Conservation (phyloP, 2,888 invertebrate species). For the Dynastes maya region DNA sequence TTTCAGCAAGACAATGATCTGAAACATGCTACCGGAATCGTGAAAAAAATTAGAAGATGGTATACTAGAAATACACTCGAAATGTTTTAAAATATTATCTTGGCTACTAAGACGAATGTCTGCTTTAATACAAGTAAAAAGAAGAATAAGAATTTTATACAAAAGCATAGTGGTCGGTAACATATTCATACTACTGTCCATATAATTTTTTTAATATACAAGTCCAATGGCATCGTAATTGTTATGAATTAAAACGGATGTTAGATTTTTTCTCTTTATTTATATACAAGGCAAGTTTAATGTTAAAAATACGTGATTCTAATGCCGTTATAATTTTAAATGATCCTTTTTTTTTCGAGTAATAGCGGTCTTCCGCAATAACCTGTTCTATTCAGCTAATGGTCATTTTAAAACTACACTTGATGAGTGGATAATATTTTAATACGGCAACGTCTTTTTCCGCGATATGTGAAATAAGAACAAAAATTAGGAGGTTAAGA, state of each 20-base stretch:
- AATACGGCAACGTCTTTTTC: not conserved
- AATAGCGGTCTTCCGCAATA: slow-evolving; percentile 11
- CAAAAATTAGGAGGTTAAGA: slow-evolving; percentile 19
- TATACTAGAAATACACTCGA: too few relatives aligned
- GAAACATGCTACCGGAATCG: too few relatives aligned
- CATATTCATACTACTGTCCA: not conserved
- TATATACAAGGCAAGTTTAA: not conserved
- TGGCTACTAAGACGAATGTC: too few relatives aligned
- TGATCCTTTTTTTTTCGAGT: slow-evolving; percentile 10
- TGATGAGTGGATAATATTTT: slow-evolving; percentile 23
- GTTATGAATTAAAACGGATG: slow-evolving; percentile 14
- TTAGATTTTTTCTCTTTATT: not conserved
- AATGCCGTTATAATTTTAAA: slow-evolving; percentile 21
- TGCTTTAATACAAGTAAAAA: too few relatives aligned
- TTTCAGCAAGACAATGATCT: too few relatives aligned
- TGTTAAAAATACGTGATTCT: slow-evolving; percentile 8
- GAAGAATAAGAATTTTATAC: too few relatives aligned
- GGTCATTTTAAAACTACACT: slow-evolving; percentile 8
- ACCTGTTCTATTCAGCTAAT: slow-evolving; percentile 14
- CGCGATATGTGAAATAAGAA: slow-evolving; percentile 8
- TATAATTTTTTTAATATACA: not conserved
- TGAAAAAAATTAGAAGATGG: too few relatives aligned
- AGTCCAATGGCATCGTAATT: not conserved
- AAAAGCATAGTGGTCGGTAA: too few relatives aligned
- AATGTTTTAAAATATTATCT: too few relatives aligned